These are phyloP conservation scores for Formica exsecta DNA, from an alignment of 1,140 invertebrate genomes.

Conservation along the genomic window DNA sequence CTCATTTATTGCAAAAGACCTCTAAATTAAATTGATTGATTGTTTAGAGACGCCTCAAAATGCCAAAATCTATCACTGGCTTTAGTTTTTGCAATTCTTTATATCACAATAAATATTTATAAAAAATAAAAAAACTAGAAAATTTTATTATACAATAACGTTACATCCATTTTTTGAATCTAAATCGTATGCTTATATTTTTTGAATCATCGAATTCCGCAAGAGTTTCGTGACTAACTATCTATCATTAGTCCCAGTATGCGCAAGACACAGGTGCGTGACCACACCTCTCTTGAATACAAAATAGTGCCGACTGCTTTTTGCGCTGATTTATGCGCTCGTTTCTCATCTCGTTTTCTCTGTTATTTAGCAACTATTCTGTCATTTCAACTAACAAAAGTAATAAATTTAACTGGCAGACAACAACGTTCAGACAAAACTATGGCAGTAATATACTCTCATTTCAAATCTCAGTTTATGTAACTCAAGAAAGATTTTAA, in stretches of 20 bases:
- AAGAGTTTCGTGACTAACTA: neutral
- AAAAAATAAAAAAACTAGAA: too few relatives aligned
- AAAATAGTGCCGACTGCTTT: conserved; percentile 39
- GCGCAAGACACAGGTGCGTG: conserved; percentile 25
- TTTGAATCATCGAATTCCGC: neutral
- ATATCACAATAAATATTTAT: too few relatives aligned
- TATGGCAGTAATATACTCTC: neutral
- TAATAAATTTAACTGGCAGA: neutral
- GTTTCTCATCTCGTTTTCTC: conserved; percentile 35
- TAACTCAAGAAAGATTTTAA: neutral
- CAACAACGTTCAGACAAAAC: neutral
- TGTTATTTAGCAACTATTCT: conserved; percentile 6
- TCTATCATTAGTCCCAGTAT: neutral
- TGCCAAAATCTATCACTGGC: too few relatives aligned
- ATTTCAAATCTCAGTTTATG: neutral
- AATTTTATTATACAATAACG: neutral
- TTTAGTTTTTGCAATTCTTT: too few relatives aligned
- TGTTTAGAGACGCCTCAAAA: too few relatives aligned
- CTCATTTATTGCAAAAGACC: too few relatives aligned
- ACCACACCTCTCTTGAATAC: conserved; percentile 27
- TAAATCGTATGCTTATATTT: neutral
- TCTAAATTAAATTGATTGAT: too few relatives aligned
- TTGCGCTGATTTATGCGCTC: conserved; percentile 33
- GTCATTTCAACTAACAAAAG: neutral
- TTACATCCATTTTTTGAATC: neutral